Conservation (phyloP, 2,797 vertebrate genomes). For the Anguilla pacifica region DNA sequence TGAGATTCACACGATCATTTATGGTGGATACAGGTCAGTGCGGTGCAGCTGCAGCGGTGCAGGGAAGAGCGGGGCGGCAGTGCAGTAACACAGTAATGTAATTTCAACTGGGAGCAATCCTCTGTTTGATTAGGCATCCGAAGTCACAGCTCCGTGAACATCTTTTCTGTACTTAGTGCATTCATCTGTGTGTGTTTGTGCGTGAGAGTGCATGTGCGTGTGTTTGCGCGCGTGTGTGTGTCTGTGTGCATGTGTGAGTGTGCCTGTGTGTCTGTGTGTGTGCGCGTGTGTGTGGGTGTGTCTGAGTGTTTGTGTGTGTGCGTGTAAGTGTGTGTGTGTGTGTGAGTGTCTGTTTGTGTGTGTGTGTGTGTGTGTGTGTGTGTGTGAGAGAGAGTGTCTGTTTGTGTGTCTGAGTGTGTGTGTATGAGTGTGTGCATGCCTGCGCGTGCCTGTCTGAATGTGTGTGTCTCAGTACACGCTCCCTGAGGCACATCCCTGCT, state of each 20-base stretch:
- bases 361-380: background rate
- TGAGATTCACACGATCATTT: background rate
- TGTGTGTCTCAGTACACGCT: background rate
- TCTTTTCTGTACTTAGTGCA: background rate
- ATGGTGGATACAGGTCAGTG: background rate
- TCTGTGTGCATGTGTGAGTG: background rate
- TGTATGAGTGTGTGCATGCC: background rate
- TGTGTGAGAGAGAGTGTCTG: background rate
- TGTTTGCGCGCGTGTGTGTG: background rate
- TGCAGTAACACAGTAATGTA: background rate
- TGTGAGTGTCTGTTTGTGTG: background rate
- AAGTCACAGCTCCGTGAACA: background rate
- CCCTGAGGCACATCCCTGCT: slow-evolving; percentile 35
- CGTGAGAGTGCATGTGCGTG: background rate
- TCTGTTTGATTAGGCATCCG: background rate
- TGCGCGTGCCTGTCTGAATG: background rate
- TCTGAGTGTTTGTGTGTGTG: background rate
- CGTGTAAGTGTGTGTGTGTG: background rate
- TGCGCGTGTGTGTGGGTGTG: background rate
- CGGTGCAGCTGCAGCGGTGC: background rate
- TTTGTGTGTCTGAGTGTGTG: background rate
- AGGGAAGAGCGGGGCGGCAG: background rate
- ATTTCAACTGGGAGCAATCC: background rate
- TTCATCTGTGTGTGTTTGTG: background rate
- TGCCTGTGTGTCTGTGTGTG: background rate